Percentiles rank a stretch among this genome's conserved stretches.
These are phyloP conservation scores for Mythimna albipuncta DNA, from an alignment of 2,888 invertebrate species.

Conservation along the genomic window DNA sequence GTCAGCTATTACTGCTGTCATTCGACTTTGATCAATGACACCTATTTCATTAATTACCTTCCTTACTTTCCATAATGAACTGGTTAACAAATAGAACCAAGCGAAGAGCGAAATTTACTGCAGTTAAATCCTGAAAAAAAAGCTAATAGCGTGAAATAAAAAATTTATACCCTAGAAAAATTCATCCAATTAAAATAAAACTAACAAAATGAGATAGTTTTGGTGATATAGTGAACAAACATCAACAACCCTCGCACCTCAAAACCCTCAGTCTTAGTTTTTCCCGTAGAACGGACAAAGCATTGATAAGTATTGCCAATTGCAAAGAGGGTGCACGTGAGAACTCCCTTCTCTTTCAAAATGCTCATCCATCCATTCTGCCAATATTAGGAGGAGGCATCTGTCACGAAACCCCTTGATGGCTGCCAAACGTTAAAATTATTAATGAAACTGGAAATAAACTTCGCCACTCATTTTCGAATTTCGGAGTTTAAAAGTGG, in stretches of 20 bases:
- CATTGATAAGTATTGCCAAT: slow-evolving; percentile 12
- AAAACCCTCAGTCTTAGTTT: background rate
- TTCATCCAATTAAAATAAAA: background rate
- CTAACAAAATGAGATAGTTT: background rate
- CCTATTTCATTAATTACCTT: too few relatives aligned
- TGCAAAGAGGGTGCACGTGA: background rate
- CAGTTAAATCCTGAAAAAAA: too few relatives aligned
- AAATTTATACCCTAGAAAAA: too few relatives aligned
- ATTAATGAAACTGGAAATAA: slow-evolving; percentile 24
- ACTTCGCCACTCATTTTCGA: slow-evolving; percentile 49
- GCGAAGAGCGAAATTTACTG: background rate
- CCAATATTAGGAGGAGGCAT: slow-evolving; percentile 11
- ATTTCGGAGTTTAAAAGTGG: slow-evolving; percentile 65
- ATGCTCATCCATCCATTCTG: background rate
- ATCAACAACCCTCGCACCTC: too few relatives aligned
- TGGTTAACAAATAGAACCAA: background rate
- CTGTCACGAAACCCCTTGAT: slow-evolving; percentile 14
- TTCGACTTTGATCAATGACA: too few relatives aligned
- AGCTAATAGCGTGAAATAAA: too few relatives aligned
- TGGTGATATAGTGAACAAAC: background rate
- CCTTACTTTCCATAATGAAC: background rate
- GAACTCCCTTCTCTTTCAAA: background rate
- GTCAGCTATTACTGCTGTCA: too few relatives aligned
- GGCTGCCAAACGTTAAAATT: slow-evolving; percentile 3
- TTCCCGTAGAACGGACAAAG: background rate